Evolutionary conservation across 2,113 vertebrate genomes (phyloP), one percentile per base, ranked within the genome.

Genomic region (Chlorodrepanis virens): DNA sequence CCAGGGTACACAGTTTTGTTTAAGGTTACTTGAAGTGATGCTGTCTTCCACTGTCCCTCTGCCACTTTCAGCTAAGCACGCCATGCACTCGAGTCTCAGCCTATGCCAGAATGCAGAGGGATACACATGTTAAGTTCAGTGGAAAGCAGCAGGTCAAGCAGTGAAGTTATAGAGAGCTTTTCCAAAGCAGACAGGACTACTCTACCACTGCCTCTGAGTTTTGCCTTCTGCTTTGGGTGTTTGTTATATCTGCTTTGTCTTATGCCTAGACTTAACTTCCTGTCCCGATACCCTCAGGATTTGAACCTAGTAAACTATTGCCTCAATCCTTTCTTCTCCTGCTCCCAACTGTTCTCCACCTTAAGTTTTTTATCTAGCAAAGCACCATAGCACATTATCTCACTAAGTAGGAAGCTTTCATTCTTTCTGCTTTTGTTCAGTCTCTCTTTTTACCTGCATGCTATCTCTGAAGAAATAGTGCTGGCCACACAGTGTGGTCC

Each of bases 31-130:
- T 64, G 47, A 90, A 92, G 72, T 14, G 31, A 79, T 40, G 14
- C 64, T 83, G 54, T 64, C 54, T 93, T 78, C 44, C 4, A 2
- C 67, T 4, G 1, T 52, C 35, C 49, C 24, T 64, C 64, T 82
- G 35, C 71, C 72, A 40, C 65, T 61, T 90, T 82, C 37, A 50
- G 1, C 33, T 35, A 28, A 64, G 61, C 35, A 29, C 14, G 2
- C 12, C 1, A 0, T 11, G 21, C 0, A 0, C 33, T 33, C 3
- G 0, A 45, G 27, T 59, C 65, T 82, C 65, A 56, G 52, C 29
- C 39, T 64, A 16, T 8, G 11, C 60, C 50, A 45, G 39, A 75
- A 64, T 10, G 50, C 68, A 72, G 49, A 76, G 29, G 14, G 27
- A 79, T 60, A 74, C 75, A 84, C 42, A 27, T 8, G 3, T 9